Conservation (phyloP, 2,113 vertebrate species). For the Xiphophorus maculatus region DNA sequence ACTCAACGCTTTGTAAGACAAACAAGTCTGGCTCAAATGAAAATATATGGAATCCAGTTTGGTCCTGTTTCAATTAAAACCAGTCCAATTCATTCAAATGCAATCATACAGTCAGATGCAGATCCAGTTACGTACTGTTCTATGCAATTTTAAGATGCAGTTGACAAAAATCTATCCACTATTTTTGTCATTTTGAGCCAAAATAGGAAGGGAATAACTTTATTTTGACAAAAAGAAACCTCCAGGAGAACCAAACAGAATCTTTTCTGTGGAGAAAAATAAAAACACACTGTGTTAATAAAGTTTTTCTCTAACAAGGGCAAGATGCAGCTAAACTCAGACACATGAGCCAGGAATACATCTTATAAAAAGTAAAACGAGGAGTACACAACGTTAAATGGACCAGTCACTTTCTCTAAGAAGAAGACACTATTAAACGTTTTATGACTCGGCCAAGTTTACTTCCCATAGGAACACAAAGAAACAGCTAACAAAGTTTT, state of each 20-base stretch:
- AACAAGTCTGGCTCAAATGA: background rate
- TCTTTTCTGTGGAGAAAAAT: background rate
- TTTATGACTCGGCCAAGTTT: too few species aligned
- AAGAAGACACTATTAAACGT: too few species aligned
- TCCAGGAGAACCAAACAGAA: too few species aligned
- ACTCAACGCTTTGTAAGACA: conserved; percentile 8
- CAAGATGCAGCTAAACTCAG: background rate
- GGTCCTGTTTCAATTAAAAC: background rate
- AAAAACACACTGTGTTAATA: background rate
- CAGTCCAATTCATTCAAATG: background rate
- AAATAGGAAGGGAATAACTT: background rate
- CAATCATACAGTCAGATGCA: background rate
- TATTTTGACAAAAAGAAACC: background rate
- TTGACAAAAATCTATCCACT: background rate
- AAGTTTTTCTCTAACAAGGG: background rate
- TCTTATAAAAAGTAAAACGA: too few species aligned
- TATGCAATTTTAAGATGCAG: background rate
- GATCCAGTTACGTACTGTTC: background rate
- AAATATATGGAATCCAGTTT: background rate
- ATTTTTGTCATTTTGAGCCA: background rate
- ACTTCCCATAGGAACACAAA: too few species aligned
- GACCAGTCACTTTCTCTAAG: too few species aligned
- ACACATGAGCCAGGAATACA: background rate
- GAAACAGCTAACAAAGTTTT: too few species aligned
- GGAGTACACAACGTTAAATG: too few species aligned